Evolutionary conservation across 2,113 vertebrate species (phyloP).

Genomic region (Meleagris gallopavo): DNA sequence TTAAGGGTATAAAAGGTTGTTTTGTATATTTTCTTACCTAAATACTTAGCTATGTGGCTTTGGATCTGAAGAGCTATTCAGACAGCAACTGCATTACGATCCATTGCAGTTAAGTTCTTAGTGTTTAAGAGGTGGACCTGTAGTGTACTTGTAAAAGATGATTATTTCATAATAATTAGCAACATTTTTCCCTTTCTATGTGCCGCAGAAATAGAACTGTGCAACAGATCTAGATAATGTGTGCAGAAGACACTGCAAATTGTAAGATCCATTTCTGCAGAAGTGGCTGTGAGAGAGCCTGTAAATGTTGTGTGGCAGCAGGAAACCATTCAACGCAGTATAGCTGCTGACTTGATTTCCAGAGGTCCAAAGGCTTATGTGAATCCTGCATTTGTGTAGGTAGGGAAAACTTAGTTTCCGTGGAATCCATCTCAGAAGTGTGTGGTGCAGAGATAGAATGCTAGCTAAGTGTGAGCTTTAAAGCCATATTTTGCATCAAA

Average conservation of each 20-base stretch:
- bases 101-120: not conserved
- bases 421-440: not conserved
- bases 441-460: not conserved
- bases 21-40: not conserved
- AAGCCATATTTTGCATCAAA: not conserved
- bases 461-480: not conserved
- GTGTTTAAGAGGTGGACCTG: not conserved
- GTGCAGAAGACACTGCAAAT: not conserved
- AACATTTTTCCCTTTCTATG: not conserved
- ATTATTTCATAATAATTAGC: not conserved
- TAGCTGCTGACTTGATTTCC: not conserved
- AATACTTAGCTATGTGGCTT: not conserved
- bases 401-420: not conserved
- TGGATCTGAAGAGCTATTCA: not conserved
- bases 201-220: not conserved
- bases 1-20: not conserved
- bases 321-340: not conserved
- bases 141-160: not conserved
- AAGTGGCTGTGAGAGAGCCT: not conserved
- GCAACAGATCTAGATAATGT: not conserved
- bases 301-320: not conserved
- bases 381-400: not conserved
- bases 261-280: not conserved
- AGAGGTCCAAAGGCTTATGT: not conserved
- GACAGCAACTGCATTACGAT: not conserved